Conservation (phyloP, 2,797 vertebrate species). For the Dendrocincla fuliginosa region DNA sequence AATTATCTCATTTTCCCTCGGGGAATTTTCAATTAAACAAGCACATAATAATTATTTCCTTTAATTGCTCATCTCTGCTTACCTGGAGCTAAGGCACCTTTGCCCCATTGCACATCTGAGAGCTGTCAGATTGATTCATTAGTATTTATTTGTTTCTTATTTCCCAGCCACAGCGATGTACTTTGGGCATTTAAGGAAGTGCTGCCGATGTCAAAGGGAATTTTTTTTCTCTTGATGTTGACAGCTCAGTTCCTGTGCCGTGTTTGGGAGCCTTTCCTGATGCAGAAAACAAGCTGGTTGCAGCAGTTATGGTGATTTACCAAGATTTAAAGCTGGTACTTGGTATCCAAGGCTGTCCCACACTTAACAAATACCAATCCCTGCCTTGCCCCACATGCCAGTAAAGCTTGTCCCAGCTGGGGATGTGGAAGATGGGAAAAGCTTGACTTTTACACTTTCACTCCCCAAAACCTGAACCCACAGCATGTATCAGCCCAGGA, state of each 20-base stretch:
- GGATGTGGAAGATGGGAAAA: not conserved
- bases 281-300: not conserved
- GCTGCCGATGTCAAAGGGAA: not conserved
- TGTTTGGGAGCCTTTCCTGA: not conserved
- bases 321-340: not conserved
- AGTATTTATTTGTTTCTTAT: constrained; percentile 28
- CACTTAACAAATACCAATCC: not conserved
- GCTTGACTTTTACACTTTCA: not conserved
- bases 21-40: constrained; percentile 65
- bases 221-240: not conserved
- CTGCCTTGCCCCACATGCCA: fast-evolving
- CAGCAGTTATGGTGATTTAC: not conserved
- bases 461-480: not conserved
- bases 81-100: constrained; percentile 59
- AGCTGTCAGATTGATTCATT: constrained; percentile 53
- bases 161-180: not conserved
- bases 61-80: constrained; percentile 63
- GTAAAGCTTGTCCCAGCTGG: fast-evolving
- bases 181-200: not conserved
- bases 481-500: not conserved
- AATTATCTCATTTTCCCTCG: not conserved
- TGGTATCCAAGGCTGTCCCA: not conserved
- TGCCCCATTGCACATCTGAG: constrained; percentile 40
- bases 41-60: constrained; percentile 67
- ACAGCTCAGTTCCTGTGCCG: not conserved